These are phyloP conservation scores for Fringilla coelebs DNA, from an alignment of 2,797 vertebrate species.

Conservation along the genomic window DNA sequence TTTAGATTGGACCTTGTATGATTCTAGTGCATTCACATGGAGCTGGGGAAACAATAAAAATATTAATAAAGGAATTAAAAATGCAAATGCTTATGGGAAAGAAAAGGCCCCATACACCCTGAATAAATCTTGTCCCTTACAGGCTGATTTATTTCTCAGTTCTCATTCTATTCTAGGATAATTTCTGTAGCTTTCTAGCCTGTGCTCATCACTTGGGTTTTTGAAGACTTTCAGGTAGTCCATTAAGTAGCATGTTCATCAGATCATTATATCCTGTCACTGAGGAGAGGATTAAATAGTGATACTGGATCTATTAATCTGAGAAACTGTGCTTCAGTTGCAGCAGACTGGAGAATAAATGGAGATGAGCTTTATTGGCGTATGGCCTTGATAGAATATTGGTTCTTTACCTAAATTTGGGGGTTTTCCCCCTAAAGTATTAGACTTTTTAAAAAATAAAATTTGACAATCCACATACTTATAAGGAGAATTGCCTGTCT, in stretches of 20 bases:
- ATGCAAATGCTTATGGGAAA: neutral
- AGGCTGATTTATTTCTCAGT: neutral
- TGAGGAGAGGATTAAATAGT: constrained; percentile 47
- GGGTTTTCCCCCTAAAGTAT: neutral
- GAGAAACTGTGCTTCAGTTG: constrained; percentile 10
- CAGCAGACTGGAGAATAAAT: neutral
- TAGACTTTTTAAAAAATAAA: neutral
- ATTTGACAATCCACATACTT: neutral
- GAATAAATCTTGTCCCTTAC: neutral
- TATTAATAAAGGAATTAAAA: constrained; percentile 3
- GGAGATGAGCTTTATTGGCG: neutral
- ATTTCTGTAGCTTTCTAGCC: neutral
- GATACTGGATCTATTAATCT: constrained; percentile 58
- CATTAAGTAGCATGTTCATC: constrained; percentile 45
- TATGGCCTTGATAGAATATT: neutral
- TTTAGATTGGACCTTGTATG: neutral
- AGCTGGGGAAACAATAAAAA: neutral
- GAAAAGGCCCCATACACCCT: neutral
- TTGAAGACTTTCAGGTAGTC: constrained; percentile 4
- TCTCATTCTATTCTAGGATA: neutral
- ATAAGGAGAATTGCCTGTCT: neutral
- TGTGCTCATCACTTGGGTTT: neutral
- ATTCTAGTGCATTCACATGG: neutral
- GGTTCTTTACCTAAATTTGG: neutral
- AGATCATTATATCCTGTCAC: constrained; percentile 45